Conservation (phyloP, 2,797 vertebrate genomes). For the Danio jaintianensis region DNA sequence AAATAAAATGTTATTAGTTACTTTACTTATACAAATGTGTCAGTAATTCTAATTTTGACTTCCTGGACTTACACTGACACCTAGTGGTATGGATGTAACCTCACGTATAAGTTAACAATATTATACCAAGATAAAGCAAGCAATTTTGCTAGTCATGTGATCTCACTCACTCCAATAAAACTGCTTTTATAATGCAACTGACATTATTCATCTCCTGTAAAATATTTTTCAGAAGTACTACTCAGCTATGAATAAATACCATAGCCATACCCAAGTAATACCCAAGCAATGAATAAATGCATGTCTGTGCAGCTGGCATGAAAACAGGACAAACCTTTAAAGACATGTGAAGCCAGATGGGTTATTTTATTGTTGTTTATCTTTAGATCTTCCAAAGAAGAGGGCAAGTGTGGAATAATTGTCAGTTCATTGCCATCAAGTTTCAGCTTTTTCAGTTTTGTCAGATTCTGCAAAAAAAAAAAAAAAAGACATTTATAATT, state of each 20-base stretch:
- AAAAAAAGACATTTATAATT: slow-evolving; percentile 10
- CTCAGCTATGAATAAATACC: no score
- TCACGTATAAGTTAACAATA: no score
- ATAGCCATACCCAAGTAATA: no score
- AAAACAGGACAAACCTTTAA: slow-evolving; percentile 70
- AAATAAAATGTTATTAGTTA: background rate
- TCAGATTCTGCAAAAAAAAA: slow-evolving; percentile 76
- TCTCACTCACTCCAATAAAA: background rate
- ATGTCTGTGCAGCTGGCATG: slow-evolving; percentile 16
- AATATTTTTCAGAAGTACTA: background rate
- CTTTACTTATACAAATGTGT: background rate
- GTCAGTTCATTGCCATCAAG: slow-evolving; percentile 79
- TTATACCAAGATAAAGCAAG: background rate
- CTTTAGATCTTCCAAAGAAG: slow-evolving; percentile 81
- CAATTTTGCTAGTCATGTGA: background rate
- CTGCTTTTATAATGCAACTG: background rate
- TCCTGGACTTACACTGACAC: slow-evolving; percentile 27
- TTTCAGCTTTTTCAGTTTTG: slow-evolving; percentile 77
- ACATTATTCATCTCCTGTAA: background rate
- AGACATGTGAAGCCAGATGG: slow-evolving; percentile 69
- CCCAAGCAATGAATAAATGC: background rate
- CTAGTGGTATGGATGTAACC: background rate
- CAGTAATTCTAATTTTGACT: background rate
- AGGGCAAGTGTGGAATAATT: slow-evolving; percentile 74
- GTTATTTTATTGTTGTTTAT: slow-evolving; percentile 78